phyloP scores from a whole-genome alignment of 2,113 vertebrate species.

The Tachuris rubrigastra region DNA sequence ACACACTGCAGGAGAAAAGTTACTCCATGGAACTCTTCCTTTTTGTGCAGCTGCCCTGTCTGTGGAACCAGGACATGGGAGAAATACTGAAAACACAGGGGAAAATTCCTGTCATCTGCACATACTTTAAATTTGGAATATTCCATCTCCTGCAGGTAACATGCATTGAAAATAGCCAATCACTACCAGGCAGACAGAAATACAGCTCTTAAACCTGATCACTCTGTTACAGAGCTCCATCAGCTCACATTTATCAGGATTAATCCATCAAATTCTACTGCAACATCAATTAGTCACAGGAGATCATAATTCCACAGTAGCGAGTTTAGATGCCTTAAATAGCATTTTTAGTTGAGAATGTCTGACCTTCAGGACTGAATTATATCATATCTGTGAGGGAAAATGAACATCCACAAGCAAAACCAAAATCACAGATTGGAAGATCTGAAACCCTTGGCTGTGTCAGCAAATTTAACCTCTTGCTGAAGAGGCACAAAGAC shows the following conservation, averaged over 20 bases:
- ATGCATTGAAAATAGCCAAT: background rate
- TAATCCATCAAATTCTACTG: background rate
- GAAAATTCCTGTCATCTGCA: background rate
- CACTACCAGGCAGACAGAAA: background rate
- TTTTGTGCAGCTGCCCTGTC: background rate
- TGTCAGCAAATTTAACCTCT: background rate
- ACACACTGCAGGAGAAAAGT: background rate
- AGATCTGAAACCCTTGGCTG: background rate
- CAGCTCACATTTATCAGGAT: background rate
- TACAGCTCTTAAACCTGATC: fast-evolving
- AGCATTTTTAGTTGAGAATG: background rate
- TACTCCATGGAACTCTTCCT: background rate
- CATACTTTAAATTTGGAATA: background rate
- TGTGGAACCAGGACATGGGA: background rate
- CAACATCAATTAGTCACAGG: background rate
- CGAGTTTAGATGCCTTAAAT: background rate
- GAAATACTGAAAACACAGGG: background rate
- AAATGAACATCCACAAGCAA: background rate
- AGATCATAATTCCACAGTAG: background rate
- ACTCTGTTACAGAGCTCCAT: background rate
- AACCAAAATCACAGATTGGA: background rate
- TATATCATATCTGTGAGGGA: background rate
- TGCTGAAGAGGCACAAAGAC: background rate
- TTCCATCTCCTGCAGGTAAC: background rate
- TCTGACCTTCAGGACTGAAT: background rate